Evolutionary conservation across 2,113 vertebrate genomes (phyloP).

Genomic region (Chauna torquata): DNA sequence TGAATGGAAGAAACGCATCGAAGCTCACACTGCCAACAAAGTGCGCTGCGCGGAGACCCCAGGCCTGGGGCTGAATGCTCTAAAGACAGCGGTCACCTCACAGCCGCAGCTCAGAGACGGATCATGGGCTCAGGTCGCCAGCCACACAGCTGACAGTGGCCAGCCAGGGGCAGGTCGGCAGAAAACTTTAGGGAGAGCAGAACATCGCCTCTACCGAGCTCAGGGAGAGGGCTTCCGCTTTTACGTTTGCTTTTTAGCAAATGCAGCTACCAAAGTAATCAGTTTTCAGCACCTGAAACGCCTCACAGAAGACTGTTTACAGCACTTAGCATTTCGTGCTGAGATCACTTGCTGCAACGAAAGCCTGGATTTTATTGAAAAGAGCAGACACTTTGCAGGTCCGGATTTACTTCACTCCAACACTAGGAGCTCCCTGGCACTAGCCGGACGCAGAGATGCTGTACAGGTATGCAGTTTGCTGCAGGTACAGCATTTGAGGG

Average conservation of each 20-base stretch:
- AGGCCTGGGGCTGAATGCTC: not conserved
- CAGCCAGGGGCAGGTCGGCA: not conserved
- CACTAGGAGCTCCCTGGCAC: not conserved
- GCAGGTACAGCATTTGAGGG: not conserved
- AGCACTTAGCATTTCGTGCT: constrained; percentile 22
- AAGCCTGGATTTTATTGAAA: not conserved
- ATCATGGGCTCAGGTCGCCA: not conserved
- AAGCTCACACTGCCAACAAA: not conserved
- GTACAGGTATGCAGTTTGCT: not conserved
- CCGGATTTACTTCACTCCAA: not conserved
- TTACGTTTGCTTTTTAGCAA: not conserved
- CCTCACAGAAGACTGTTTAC: constrained; percentile 43
- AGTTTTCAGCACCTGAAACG: not conserved
- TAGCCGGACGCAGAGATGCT: not conserved
- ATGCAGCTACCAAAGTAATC: not conserved
- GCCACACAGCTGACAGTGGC: not conserved
- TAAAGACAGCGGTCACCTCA: not conserved
- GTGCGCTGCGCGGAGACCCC: not conserved
- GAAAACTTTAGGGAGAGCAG: not conserved
- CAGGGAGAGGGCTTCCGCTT: not conserved
- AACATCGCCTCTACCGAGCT: not conserved
- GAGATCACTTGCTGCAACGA: not conserved
- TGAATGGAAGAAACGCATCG: fast-evolving
- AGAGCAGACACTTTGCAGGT: constrained; percentile 14
- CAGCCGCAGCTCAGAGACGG: not conserved